Base-by-base conservation (phyloP, 2,888 invertebrate species). In the Criorhina ranunculi region DNA sequence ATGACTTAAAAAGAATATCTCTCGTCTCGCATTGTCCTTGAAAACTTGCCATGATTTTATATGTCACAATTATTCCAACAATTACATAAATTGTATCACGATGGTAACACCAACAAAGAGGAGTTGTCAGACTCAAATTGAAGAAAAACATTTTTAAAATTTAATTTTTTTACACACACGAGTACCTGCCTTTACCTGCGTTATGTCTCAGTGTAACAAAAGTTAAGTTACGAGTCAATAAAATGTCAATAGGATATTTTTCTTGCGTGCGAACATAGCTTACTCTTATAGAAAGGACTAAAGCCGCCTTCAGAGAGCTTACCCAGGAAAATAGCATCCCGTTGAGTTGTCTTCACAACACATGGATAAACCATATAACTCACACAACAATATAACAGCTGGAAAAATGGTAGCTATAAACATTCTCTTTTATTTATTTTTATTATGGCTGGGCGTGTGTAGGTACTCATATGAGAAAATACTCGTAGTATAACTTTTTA, bases 391-490 rank as follows among this genome's bases (percentile, higher is more conserved):
- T 70, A 46, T 51, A 72, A 49, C 29, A 49, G 17, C 59, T 31
- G 29, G 46, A 60, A 49, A 53, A 60, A 67, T 59, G 33, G 44
- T 8, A 15, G 33, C 87, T 89, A 89, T 90, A 88, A 89, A 89
- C 53, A 88, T 89, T 87, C 49, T 70, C 35, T 75, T 55, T 31
- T 62, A 64, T 67, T 55, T 66, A 40, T 64, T 42, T 11, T 67
- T 33, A 46, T 31, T 46, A 53, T 44, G 33, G 29, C 35, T 70
- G 31, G 40, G 35, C 35, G 24, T 64, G 29, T 12, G 29, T 8
- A 9, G 9, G 17, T 19, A 19, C 12, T 49, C 19, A 12, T 11
- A 37, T 7, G 2, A 8, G 17, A 8, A 33, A 33, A 67, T 31
- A 37, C 17, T 40, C 40, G 5, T 9, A 29, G 51, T 33, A 55